phyloP scores from a whole-genome alignment of 2,113 vertebrate genomes.

The Corynorhinus townsendii region DNA sequence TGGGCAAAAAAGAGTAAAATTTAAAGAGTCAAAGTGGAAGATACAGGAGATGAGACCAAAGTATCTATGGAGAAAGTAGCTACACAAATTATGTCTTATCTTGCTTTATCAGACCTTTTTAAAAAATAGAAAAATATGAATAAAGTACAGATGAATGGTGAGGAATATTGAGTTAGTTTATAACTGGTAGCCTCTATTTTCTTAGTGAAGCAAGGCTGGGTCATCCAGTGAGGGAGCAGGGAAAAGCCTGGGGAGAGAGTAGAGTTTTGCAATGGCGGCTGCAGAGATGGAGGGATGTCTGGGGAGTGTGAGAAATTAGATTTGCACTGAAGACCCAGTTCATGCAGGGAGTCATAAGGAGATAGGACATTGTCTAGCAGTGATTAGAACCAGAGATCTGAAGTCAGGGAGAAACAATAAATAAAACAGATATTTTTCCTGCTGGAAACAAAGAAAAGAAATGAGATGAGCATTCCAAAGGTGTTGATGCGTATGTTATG shows the following conservation, averaged over 20 bases:
- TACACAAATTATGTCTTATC: neutral
- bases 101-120: neutral
- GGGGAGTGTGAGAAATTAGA: neutral
- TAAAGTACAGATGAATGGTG: neutral
- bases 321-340: neutral
- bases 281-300: neutral
- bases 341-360: neutral
- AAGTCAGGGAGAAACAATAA: neutral
- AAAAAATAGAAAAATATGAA: neutral
- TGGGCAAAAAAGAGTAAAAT: neutral
- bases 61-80: neutral
- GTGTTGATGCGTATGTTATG: neutral
- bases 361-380: neutral
- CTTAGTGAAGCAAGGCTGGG: neutral
- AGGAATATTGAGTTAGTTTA: neutral
- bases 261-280: neutral
- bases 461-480: neutral
- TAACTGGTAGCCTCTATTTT: neutral
- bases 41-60: neutral
- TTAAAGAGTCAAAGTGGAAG: neutral
- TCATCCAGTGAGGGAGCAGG: neutral
- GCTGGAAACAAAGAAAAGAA: neutral
- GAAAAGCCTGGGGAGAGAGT: neutral
- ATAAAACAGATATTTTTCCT: neutral
- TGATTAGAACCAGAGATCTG: neutral